phyloP scores from a whole-genome alignment of 2,888 invertebrate genomes.

The Bruchidius siliquastri region DNA sequence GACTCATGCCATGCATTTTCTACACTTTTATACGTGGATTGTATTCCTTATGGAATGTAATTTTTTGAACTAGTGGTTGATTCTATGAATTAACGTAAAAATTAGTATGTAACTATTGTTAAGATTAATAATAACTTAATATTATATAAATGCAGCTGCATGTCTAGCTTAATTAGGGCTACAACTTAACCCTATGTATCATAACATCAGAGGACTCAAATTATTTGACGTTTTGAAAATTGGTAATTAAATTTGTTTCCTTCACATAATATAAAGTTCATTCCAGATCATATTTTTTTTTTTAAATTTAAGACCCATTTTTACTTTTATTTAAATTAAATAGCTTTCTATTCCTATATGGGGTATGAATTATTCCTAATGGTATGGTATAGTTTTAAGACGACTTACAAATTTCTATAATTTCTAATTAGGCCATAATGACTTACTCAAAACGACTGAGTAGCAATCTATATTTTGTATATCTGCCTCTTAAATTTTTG shows the following conservation, averaged over 20 bases:
- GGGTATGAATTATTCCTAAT: background rate
- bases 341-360: background rate
- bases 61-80: constrained; percentile 1
- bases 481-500: background rate
- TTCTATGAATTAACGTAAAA: constrained; percentile 6
- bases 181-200: background rate
- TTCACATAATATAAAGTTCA: too few species aligned
- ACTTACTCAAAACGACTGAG: background rate
- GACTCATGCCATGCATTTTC: background rate
- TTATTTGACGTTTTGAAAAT: background rate
- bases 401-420: background rate
- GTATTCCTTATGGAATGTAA: constrained; percentile 6
- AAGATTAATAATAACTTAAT: background rate
- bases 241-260: too few species aligned
- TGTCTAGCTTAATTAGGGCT: background rate
- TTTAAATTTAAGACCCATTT: too few species aligned
- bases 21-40: constrained; percentile 5
- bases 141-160: background rate
- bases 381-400: background rate
- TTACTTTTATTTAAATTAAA: too few species aligned
- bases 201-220: background rate
- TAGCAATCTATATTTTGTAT: background rate
- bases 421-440: background rate
- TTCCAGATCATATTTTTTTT: too few species aligned
- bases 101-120: background rate